These are phyloP conservation scores for Caenorhabditis inopinata DNA, from an alignment of 1,140 invertebrate species.

Conservation along the genomic window DNA sequence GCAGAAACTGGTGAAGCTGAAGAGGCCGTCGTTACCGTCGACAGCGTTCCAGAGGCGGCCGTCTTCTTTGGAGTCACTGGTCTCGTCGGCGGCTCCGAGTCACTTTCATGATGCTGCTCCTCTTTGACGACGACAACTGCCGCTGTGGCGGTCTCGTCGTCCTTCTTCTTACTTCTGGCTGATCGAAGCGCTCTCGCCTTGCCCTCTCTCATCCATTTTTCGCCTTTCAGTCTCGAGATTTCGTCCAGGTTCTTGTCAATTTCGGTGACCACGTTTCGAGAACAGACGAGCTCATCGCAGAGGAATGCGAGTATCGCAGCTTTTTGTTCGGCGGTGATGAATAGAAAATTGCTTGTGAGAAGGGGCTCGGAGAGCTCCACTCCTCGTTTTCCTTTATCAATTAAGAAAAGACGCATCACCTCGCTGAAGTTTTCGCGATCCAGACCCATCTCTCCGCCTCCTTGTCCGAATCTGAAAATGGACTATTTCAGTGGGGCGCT, in stretches of 20 bases:
- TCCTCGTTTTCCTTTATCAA: slow-evolving; percentile 4
- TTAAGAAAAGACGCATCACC: slow-evolving; percentile 26
- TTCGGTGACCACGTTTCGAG: slow-evolving; percentile 37
- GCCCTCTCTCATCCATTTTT: slow-evolving; percentile 46
- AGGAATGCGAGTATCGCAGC: slow-evolving; percentile 27
- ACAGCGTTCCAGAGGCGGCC: not conserved
- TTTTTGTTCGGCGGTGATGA: not conserved
- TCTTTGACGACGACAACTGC: not conserved
- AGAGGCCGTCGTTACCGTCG: not conserved
- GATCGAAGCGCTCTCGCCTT: slow-evolving; percentile 33
- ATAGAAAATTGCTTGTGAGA: not conserved
- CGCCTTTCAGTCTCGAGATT: slow-evolving; percentile 36
- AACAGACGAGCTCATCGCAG: slow-evolving; percentile 39
- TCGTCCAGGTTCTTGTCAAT: slow-evolving; percentile 43
- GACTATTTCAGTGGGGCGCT: too few species aligned
- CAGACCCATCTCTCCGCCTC: slow-evolving; percentile 13
- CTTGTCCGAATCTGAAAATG: slow-evolving; percentile 20
- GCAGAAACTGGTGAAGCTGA: not conserved
- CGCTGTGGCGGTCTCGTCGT: too few species aligned
- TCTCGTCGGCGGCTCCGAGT: not conserved
- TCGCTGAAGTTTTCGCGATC: slow-evolving; percentile 38
- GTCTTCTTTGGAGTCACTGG: slow-evolving; percentile 19
- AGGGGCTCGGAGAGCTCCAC: not conserved
- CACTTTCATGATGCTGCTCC: not conserved
- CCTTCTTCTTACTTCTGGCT: slow-evolving; percentile 28